Base-by-base conservation (phyloP, 2,113 vertebrate species). In the Porphyrio hochstetteri region DNA sequence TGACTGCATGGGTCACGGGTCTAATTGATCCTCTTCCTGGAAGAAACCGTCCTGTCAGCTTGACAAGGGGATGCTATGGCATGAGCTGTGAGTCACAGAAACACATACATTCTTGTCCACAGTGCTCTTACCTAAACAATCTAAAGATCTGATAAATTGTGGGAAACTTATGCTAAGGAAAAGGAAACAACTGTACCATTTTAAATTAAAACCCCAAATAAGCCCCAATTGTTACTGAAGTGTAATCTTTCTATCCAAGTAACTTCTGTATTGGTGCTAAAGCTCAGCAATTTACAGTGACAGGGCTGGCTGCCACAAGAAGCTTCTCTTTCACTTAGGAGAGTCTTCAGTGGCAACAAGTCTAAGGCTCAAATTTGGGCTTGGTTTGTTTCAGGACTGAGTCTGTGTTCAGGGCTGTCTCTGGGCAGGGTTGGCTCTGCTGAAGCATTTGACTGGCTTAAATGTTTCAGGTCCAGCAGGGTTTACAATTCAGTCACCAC, bases 1-100 rank as follows among this genome's bases (percentile, higher is more conserved):
- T 79, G 61, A 94, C 83, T 88, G 55, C 71, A 91, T 35, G 83
- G 93, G 86, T 94, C 91, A 91, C 1, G 3, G 75, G 75, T 72
- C 74, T 89, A 92, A 95, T 27, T 76, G 86, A 93, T 96, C 88
- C 69, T 94, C 70, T 93, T 94, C 90, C 93, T 91, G 72, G 76
- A 90, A 96, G 86, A 76, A 91, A 53, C 23, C 3, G 1, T 50
- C 36, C 64, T 80, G 63, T 48, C 77, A 88, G 69, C 25, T 76
- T 68, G 92, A 88, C 46, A 56, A 88, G 72, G 46, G 46, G 27
- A 44, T 86, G 88, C 74, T 67, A 71, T 0, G 7, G 61, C 60
- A 75, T 9, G 14, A 95, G 68, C 33, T 64, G 38, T 20, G 40
- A 36, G 27, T 24, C 21, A 70, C 36, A 77, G 35, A 83, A 90